Evolutionary conservation across 2,888 invertebrate species (phyloP).

Genomic region (Heliconius erato): DNA sequence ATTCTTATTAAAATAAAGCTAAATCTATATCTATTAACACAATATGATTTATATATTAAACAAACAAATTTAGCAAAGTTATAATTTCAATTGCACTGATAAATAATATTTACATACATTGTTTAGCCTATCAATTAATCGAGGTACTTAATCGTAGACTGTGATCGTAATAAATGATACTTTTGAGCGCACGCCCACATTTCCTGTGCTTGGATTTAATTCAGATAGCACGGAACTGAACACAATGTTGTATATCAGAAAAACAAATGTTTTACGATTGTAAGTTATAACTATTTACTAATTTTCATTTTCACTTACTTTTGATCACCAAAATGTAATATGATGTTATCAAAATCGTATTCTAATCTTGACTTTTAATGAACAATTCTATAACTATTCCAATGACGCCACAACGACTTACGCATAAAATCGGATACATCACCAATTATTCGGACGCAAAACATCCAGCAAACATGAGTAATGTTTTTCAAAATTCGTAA

Average conservation of each 20-base stretch:
- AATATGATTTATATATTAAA: not conserved
- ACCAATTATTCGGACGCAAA: slow-evolving; percentile 23
- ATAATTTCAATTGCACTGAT: not conserved
- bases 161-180: slow-evolving; percentile 36
- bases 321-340: not conserved
- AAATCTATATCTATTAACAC: not conserved
- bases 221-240: slow-evolving; percentile 20
- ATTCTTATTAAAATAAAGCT: not conserved
- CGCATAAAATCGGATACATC: slow-evolving; percentile 11
- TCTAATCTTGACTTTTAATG: not conserved
- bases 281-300: not conserved
- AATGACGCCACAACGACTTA: slow-evolving; percentile 1
- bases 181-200: slow-evolving; percentile 36
- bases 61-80: not conserved
- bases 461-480: slow-evolving; percentile 38
- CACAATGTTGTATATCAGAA: slow-evolving; percentile 9
- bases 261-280: slow-evolving; percentile 4
- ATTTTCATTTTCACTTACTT: not conserved
- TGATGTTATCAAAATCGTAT: not conserved
- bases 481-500: slow-evolving; percentile 52
- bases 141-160: slow-evolving; percentile 17
- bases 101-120: slow-evolving; percentile 25
- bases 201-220: slow-evolving; percentile 32
- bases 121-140: slow-evolving; percentile 31
- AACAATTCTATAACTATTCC: not conserved